A percentile compares a stretch with the other conserved stretches of the same genome.
These are phyloP conservation scores for Muntiacus reevesi DNA, from an alignment of 2,113 vertebrate genomes.

Conservation along the genomic window DNA sequence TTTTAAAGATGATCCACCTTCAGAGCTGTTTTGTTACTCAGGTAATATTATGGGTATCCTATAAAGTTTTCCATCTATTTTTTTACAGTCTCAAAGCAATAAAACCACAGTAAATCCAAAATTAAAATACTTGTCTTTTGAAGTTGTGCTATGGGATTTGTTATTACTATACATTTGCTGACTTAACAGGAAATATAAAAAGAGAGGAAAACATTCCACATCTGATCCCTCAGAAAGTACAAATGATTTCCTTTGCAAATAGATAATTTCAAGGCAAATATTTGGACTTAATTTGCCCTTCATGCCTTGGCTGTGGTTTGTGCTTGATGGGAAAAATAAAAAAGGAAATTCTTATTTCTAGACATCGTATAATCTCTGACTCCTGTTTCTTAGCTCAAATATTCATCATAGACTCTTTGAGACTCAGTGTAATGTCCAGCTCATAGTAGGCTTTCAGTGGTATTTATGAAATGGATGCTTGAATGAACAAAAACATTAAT, in stretches of 20 bases:
- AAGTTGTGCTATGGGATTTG: not conserved
- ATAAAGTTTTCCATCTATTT: not conserved
- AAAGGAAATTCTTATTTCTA: not conserved
- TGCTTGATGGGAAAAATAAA: not conserved
- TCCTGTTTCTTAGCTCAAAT: not conserved
- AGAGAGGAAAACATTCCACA: not conserved
- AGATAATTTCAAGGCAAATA: slow-evolving; percentile 6
- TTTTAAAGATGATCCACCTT: not conserved
- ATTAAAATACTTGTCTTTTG: not conserved
- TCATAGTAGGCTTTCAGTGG: not conserved
- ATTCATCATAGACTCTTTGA: not conserved
- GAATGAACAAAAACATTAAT: not conserved
- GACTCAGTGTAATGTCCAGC: not conserved
- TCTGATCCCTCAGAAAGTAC: not conserved
- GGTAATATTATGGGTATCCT: not conserved
- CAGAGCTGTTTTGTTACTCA: not conserved
- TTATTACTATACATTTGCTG: not conserved
- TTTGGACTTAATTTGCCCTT: not conserved
- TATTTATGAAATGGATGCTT: not conserved
- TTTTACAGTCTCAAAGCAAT: not conserved
- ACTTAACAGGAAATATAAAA: not conserved
- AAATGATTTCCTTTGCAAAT: not conserved
- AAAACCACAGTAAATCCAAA: not conserved
- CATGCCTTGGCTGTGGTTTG: not conserved
- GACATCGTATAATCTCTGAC: not conserved